Percentiles rank a stretch among this genome's conserved stretches.
Conservation (phyloP, 2,888 invertebrate genomes). For the Bhutanitis thaidina region DNA sequence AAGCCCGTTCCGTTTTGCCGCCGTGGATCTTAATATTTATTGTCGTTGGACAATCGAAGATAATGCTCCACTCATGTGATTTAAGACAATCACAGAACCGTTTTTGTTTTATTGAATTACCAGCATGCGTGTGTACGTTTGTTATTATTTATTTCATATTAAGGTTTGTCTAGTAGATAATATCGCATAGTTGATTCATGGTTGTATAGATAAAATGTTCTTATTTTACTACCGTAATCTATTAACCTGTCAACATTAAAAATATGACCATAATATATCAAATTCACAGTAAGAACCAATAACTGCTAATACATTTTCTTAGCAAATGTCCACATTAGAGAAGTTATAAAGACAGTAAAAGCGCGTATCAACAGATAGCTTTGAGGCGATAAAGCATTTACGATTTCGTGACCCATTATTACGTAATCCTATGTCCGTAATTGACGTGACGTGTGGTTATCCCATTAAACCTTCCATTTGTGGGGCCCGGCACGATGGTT, state of each 20-base stretch:
- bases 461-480: constrained; percentile 18
- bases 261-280: too few species aligned
- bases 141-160: constrained; percentile 11
- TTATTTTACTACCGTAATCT: too few species aligned
- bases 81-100: constrained; percentile 65
- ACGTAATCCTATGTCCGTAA: constrained; percentile 1
- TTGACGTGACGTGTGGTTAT: background rate
- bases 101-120: constrained; percentile 70
- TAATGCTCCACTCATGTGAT: constrained; percentile 72
- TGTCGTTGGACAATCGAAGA: constrained; percentile 69
- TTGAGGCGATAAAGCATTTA: background rate
- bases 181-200: background rate
- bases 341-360: too few species aligned
- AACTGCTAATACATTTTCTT: too few species aligned
- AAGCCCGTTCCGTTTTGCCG: constrained; percentile 41
- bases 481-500: constrained; percentile 7
- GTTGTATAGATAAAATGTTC: too few species aligned
- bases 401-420: background rate
- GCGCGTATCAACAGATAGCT: too few species aligned
- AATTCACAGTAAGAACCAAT: too few species aligned
- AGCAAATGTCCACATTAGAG: too few species aligned
- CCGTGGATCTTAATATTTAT: constrained; percentile 49
- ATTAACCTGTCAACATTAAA: too few species aligned
- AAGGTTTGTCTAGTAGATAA: background rate
- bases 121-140: constrained; percentile 28